Percentiles rank a stretch among this genome's conserved stretches.
Evolutionary conservation across 2,888 invertebrate genomes (phyloP).

Genomic region (Candidula unifasciata): DNA sequence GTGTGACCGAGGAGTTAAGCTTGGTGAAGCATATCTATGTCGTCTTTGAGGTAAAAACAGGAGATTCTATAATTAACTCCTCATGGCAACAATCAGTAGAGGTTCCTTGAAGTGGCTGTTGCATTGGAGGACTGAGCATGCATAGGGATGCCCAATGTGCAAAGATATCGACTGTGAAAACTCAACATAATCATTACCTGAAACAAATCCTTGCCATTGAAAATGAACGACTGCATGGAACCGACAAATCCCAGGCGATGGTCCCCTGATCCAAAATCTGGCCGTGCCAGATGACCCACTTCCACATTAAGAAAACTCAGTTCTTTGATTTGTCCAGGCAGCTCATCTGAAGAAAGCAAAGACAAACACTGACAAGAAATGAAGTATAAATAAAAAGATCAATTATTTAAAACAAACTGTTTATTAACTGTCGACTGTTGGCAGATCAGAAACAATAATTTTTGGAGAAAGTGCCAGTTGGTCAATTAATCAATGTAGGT

Average conservation of each 20-base stretch:
- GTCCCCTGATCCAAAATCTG: slow-evolving; percentile 53
- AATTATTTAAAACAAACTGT: neutral
- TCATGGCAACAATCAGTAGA: too few species aligned
- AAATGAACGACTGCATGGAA: slow-evolving; percentile 92
- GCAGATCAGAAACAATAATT: too few species aligned
- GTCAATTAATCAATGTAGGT: neutral
- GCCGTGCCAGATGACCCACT: slow-evolving; percentile 57
- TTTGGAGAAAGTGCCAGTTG: too few species aligned
- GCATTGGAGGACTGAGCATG: too few species aligned
- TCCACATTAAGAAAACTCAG: slow-evolving; percentile 56
- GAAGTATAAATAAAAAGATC: neutral
- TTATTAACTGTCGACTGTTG: neutral
- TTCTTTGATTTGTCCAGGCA: slow-evolving; percentile 53
- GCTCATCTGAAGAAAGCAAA: slow-evolving; percentile 52
- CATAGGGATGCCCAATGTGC: too few species aligned
- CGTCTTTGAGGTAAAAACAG: too few species aligned
- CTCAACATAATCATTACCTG: slow-evolving; percentile 12
- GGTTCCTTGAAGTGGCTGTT: too few species aligned
- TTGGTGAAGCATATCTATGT: too few species aligned
- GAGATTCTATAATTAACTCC: too few species aligned
- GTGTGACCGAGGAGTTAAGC: too few species aligned
- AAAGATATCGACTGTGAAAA: too few species aligned
- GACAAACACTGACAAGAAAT: neutral
- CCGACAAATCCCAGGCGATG: slow-evolving; percentile 86
- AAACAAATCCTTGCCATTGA: slow-evolving; percentile 90